A percentile compares a stretch with the other conserved stretches of the same genome.
Evolutionary conservation across 2,113 vertebrate species (phyloP).

Genomic region (Lichenostomus cassidix): DNA sequence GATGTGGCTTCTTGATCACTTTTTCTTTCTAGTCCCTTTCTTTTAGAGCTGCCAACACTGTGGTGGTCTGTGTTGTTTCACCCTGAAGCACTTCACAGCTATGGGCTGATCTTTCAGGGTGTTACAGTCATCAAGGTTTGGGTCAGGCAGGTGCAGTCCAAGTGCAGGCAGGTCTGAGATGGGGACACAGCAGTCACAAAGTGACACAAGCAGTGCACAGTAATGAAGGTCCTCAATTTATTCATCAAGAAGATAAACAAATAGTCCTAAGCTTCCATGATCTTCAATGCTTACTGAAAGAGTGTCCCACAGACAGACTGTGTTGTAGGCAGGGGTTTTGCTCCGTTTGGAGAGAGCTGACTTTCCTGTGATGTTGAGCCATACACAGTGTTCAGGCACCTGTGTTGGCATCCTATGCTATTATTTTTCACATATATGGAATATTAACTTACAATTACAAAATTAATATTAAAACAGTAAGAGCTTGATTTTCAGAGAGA

Average conservation of each 20-base stretch:
- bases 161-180: not conserved
- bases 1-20: not conserved
- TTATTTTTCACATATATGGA: not conserved
- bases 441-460: not conserved
- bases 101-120: not conserved
- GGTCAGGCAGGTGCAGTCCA: not conserved
- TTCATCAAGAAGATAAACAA: not conserved
- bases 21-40: not conserved
- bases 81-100: not conserved
- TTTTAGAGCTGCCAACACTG: not conserved
- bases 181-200: not conserved
- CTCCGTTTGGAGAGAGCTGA: not conserved
- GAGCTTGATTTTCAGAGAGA: not conserved
- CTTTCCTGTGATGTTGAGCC: not conserved
- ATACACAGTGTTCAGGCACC: not conserved
- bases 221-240: not conserved
- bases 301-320: not conserved
- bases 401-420: fast-evolving
- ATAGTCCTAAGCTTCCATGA: not conserved
- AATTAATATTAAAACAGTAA: not conserved
- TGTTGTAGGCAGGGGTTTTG: fast-evolving
- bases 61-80: not conserved
- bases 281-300: not conserved
- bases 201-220: not conserved
- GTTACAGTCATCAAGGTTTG: not conserved